Evolutionary conservation across 1,140 invertebrate genomes (phyloP), one percentile per base, ranked within the genome.

Genomic region (Drusus annulatus): DNA sequence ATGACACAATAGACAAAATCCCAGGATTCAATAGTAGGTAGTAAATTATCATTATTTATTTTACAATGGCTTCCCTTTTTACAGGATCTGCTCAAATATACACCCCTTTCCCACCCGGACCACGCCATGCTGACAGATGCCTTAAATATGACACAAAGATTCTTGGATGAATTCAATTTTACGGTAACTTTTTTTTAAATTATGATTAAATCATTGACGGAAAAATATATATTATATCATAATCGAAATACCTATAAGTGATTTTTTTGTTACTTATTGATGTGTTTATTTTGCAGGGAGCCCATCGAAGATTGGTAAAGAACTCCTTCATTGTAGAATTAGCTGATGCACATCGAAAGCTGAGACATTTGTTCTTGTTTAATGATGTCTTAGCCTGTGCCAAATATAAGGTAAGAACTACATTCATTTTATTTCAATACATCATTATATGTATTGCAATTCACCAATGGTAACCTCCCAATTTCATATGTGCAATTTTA

Each of bases 311-410:
- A 87, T 91, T 98, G 84, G 96, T 98, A 1, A 98, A 97, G 87
- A 98, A 98, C 88, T 97, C 96, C 0, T 98, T 98, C 86, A 96
- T 98, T 63, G 97, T 98, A 7, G 97, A 98, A 89, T 90, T 97
- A 23, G 93, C 94, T 0, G 96, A 97, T 85, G 94, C 95, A 0
- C 94, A 96, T 87, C 91, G 97, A 58, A 98, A 98, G 90, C 88
- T 98, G 68, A 91, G 97, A 65, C 97, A 98, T 91, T 89, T 98
- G 76, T 98, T 98, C 89, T 91, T 98, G 25, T 98, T 98, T 87
- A 98, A 97, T 86, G 97, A 98, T 88, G 95, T 98, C 77, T 95
- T 98, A 81, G 95, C 97, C 21, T 98, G 97, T 90, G 97, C 97
- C 68, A 98, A 98, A 90, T 97, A 97, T 86, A 98, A 97, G 92